These are phyloP conservation scores for Xiphophorus birchmanni DNA, from an alignment of 2,797 vertebrate species.

Conservation along the genomic window DNA sequence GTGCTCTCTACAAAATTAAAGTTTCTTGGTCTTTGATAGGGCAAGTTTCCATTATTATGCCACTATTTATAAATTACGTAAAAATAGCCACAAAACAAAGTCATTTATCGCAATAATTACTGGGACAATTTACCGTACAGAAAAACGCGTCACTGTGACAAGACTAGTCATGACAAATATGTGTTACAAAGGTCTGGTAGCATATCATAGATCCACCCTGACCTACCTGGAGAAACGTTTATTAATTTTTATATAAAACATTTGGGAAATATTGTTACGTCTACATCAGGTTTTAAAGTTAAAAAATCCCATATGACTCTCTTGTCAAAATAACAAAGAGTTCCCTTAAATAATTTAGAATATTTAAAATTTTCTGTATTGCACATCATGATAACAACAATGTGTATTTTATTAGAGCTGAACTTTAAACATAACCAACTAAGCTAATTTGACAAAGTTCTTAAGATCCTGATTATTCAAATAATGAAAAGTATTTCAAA, in stretches of 20 bases:
- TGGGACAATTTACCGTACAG: no score
- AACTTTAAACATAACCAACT: not conserved
- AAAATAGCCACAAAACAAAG: no score
- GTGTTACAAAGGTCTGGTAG: not conserved
- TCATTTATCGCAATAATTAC: no score
- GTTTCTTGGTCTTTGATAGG: no score
- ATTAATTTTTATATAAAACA: not conserved
- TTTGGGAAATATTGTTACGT: not conserved
- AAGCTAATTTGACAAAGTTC: no score
- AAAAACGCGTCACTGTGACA: no score
- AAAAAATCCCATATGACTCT: not conserved
- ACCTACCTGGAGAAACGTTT: not conserved
- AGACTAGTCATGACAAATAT: not conserved
- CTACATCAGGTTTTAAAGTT: not conserved
- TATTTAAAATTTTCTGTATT: not conserved
- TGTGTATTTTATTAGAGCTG: not conserved
- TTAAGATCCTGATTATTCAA: no score
- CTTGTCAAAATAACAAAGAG: not conserved
- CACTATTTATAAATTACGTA: no score
- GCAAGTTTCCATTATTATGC: no score
- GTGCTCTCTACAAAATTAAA: no score
- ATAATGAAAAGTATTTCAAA: no score
- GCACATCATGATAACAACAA: not conserved
- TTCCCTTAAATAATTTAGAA: not conserved
- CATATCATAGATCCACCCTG: not conserved